These are phyloP conservation scores for Tetragonisca angustula DNA, from an alignment of 2,888 invertebrate genomes.

Conservation along the genomic window DNA sequence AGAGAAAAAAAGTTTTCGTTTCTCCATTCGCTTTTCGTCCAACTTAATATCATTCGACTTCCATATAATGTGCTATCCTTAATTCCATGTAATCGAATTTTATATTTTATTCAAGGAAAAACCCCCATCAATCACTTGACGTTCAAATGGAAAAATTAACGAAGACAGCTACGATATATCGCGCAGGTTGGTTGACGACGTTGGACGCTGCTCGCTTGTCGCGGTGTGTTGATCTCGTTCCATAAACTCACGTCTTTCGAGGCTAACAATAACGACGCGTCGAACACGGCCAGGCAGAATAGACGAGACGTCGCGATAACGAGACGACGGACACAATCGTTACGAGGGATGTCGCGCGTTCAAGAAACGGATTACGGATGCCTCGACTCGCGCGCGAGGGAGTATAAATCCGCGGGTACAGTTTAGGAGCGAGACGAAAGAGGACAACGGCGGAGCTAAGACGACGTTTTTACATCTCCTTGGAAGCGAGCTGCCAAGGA, in stretches of 20 bases:
- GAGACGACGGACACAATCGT: slow-evolving; percentile 29
- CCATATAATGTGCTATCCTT: no score
- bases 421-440: slow-evolving; percentile 7
- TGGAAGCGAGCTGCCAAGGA: background rate
- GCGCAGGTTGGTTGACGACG: no score
- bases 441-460: slow-evolving; percentile 7
- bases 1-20: no score
- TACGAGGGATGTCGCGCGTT: background rate
- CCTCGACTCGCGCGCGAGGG: background rate
- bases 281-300: background rate
- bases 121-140: no score
- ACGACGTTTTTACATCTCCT: slow-evolving; percentile 10
- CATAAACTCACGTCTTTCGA: background rate
- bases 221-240: slow-evolving; percentile 26
- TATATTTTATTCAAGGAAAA: no score
- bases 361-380: slow-evolving; percentile 15
- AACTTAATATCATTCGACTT: no score
- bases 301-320: slow-evolving; percentile 40
- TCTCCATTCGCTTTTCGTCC: no score
- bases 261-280: slow-evolving; percentile 6
- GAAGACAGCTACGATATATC: no score
- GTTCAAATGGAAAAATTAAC: background rate
- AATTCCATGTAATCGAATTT: no score
- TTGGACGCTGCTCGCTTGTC: background rate
- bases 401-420: background rate